phyloP scores from a whole-genome alignment of 2,113 vertebrate species.

The Actinemys pallida region DNA sequence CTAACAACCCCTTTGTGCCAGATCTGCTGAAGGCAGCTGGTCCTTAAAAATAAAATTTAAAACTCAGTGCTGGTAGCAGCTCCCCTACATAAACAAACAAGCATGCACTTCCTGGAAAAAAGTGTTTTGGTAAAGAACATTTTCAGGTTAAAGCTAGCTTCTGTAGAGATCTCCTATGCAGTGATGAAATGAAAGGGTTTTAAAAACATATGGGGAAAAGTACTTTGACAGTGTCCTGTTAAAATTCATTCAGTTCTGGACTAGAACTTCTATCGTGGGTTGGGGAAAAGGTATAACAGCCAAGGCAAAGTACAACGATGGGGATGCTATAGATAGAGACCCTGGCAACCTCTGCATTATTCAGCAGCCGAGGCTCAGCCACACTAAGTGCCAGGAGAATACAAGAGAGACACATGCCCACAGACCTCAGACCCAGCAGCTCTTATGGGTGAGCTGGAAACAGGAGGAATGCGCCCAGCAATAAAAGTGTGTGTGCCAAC shows the following conservation, averaged over 20 bases:
- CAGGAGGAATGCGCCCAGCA: background rate
- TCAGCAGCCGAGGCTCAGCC: background rate
- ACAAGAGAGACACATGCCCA: background rate
- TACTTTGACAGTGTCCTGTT: background rate
- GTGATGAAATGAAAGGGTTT: background rate
- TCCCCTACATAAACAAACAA: fast-evolving
- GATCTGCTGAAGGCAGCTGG: background rate
- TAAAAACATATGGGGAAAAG: background rate
- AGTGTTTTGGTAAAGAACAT: background rate
- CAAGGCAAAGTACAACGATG: background rate
- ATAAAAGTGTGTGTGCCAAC: fast-evolving
- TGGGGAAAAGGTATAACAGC: fast-evolving
- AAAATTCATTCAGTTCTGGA: fast-evolving
- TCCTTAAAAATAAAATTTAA: fast-evolving
- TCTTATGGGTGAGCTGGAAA: background rate
- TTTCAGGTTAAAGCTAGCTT: background rate
- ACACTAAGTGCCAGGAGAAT: background rate
- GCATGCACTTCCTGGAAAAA: fast-evolving
- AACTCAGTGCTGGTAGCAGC: background rate
- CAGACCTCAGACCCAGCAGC: background rate
- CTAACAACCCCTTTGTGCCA: background rate
- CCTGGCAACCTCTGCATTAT: fast-evolving
- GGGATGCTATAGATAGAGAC: fast-evolving
- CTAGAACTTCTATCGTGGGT: fast-evolving
- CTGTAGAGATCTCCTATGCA: background rate